phyloP scores from a whole-genome alignment of 2,888 invertebrate species.

The Eulithis prunata region DNA sequence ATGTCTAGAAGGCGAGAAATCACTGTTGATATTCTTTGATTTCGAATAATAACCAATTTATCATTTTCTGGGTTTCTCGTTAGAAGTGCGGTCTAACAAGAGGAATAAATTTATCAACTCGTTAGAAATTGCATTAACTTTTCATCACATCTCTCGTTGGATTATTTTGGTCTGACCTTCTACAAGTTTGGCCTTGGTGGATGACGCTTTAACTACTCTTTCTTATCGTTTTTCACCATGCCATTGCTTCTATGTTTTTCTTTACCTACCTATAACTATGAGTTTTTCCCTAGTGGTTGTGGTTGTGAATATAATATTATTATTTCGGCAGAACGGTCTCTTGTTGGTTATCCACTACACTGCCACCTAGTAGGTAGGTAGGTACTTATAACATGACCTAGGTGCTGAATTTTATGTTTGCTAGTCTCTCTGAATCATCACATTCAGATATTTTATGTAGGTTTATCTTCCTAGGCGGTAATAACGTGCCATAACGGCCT shows the following conservation, averaged over 20 bases:
- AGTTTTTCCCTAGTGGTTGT: no score
- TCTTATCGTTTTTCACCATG: slow-evolving; percentile 6
- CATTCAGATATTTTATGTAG: background rate
- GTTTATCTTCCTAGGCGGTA: background rate
- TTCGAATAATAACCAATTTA: slow-evolving; percentile 5
- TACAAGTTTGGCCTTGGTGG: slow-evolving; percentile 56
- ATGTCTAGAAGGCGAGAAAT: background rate
- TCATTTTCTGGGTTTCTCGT: slow-evolving; percentile 6
- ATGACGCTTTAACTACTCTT: slow-evolving; percentile 41
- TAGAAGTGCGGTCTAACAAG: slow-evolving; percentile 3
- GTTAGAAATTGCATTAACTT: slow-evolving; percentile 27
- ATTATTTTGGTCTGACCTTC: slow-evolving; percentile 46
- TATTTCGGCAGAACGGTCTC: no score
- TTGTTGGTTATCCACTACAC: no score
- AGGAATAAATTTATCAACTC: slow-evolving; percentile 24
- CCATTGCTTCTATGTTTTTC: background rate
- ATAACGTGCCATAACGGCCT: background rate
- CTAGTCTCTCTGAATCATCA: background rate
- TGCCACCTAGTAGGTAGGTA: no score
- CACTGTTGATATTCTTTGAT: background rate
- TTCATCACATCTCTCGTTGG: slow-evolving; percentile 35
- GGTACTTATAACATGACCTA: background rate
- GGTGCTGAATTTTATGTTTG: background rate
- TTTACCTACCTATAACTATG: background rate
- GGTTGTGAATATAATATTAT: no score